Evolutionary conservation across 2,797 vertebrate genomes (phyloP), one percentile per base, ranked within the genome.

Genomic region (Limosa lapponica): DNA sequence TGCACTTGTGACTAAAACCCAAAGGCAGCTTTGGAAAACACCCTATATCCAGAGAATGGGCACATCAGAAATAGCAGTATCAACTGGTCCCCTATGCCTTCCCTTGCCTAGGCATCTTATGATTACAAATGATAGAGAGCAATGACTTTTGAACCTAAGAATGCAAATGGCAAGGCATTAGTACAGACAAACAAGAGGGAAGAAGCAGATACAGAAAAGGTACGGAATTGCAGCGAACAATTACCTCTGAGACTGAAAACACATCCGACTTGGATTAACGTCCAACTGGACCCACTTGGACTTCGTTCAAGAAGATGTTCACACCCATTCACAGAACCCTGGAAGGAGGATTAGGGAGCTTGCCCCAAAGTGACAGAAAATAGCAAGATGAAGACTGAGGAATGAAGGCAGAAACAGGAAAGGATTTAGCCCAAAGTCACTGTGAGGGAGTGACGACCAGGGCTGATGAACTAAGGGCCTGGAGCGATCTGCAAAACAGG

Each of bases 131-230:
- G 32, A 58, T 3, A 51, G 20, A 78, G 5, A 43, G 39, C 44
- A 37, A 10, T 1, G 12, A 61, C 16, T 87, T 66, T 13, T 54
- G 67, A 92, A 65, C 6, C 52, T 81, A 78, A 61, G 24, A 61
- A 65, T 25, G 39, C 28, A 28, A 73, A 27, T 1, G 8, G 24
- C 17, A 62, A 86, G 32, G 28, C 28, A 51, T 2, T 2, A 66
- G 52, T 2, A 72, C 11, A 73, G 25, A 23, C 13, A 74, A 59
- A 67, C 0, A 1, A 57, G 18, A 16, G 5, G 8, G 5, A 54
- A 81, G 34, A 61, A 64, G 22, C 4, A 65, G 61, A 44, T 5
- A 72, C 0, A 4, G 67, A 57, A 74, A 34, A 83, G 4, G 17
- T 52, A 36, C 20, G 30, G 34, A 82, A 52, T 1, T 44, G 51